These are phyloP conservation scores for Platichthys flesus DNA, from an alignment of 2,113 vertebrate genomes.

Conservation along the genomic window DNA sequence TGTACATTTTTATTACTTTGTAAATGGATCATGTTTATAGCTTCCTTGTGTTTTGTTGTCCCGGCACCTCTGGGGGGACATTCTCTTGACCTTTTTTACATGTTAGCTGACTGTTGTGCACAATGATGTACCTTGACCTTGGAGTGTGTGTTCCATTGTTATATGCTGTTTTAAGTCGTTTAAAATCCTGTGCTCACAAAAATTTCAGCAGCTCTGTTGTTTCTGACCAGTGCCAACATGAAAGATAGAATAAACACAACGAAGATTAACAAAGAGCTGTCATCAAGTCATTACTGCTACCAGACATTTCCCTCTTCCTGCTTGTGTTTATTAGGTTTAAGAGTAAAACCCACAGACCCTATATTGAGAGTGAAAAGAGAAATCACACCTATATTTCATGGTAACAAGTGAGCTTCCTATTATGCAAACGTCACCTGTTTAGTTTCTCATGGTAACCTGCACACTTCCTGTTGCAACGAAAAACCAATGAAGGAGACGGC, in stretches of 20 bases:
- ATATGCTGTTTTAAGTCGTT: conserved; percentile 4
- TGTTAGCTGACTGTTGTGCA: conserved; percentile 2
- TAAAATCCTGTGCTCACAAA: background rate
- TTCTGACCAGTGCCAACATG: background rate
- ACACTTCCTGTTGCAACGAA: conserved; percentile 36
- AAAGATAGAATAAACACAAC: conserved; percentile 30
- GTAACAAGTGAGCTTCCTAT: too few relatives aligned
- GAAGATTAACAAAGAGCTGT: background rate
- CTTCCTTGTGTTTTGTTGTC: background rate
- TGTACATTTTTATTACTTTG: conserved; percentile 56
- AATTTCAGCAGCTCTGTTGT: background rate
- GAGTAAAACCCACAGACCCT: too few relatives aligned
- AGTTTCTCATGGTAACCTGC: background rate
- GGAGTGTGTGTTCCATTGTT: conserved; percentile 8
- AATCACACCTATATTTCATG: too few relatives aligned
- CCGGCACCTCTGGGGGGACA: background rate
- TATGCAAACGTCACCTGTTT: background rate
- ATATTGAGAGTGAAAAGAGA: too few relatives aligned
- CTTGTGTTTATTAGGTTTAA: too few relatives aligned
- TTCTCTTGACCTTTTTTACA: conserved; percentile 6
- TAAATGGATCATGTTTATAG: conserved; percentile 43
- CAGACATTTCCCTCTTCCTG: background rate
- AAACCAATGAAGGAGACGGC: too few relatives aligned
- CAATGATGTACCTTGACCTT: background rate
- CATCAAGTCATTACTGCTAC: background rate